Evolutionary conservation across 2,888 invertebrate species (phyloP).

Genomic region (Tetanocera ferruginea): DNA sequence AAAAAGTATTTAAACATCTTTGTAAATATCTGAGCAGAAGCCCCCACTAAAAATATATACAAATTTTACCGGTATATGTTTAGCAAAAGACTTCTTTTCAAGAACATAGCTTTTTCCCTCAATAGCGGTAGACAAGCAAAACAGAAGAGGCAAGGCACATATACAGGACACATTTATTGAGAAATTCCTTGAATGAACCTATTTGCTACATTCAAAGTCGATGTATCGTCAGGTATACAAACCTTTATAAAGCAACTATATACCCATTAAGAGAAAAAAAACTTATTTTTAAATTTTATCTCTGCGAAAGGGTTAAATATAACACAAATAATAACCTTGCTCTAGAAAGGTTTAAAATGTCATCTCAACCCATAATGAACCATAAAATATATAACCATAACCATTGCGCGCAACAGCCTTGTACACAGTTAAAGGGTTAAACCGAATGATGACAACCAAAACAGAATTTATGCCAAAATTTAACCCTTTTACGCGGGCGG

Average conservation of each 20-base stretch:
- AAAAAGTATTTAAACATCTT: too few relatives aligned
- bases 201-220: slow-evolving; percentile 17
- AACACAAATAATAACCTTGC: neutral
- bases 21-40: too few relatives aligned
- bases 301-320: slow-evolving; percentile 24
- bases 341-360: slow-evolving; percentile 29
- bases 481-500: neutral
- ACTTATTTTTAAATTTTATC: neutral
- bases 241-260: neutral
- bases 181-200: slow-evolving; percentile 45
- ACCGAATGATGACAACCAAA: neutral
- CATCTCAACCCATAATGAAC: slow-evolving; percentile 23
- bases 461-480: too few relatives aligned
- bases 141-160: slow-evolving; percentile 13
- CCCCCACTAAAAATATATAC: too few relatives aligned
- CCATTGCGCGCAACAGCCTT: neutral
- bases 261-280: neutral
- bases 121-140: neutral
- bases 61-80: neutral
- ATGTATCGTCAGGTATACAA: neutral
- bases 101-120: neutral
- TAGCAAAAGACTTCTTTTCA: neutral
- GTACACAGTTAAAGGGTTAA: slow-evolving; percentile 14
- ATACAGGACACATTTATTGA: slow-evolving; percentile 33
- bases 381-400: neutral